Conservation (phyloP, 2,888 invertebrate genomes). For the Schizaphis graminum region DNA sequence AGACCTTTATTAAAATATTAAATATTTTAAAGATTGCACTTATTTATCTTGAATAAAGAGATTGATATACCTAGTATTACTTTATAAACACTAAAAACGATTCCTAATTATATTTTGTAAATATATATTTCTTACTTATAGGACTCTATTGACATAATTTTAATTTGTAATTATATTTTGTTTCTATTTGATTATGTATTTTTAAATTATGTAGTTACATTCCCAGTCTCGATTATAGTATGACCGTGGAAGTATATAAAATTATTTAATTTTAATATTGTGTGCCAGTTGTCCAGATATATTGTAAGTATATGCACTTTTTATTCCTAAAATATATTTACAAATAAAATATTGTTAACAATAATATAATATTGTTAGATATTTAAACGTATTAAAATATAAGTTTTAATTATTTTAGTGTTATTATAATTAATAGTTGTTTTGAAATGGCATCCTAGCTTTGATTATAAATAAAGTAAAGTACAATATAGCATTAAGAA, state of each 20-base stretch:
- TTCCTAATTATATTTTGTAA: constrained; percentile 51
- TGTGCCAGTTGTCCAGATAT: constrained; percentile 53
- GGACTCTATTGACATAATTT: constrained; percentile 26
- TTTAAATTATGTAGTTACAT: constrained; percentile 49
- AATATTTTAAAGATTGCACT: constrained; percentile 62
- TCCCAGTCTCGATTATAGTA: constrained; percentile 36
- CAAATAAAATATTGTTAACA: constrained; percentile 35
- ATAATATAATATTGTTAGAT: constrained; percentile 44
- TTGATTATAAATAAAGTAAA: constrained; percentile 60
- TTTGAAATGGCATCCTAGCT: constrained; percentile 56
- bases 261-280: constrained; percentile 45
- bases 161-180: constrained; percentile 33
- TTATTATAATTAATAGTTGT: constrained; percentile 46
- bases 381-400: constrained; percentile 33
- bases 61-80: constrained; percentile 16
- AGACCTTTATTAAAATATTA: constrained; percentile 11
- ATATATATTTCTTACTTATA: constrained; percentile 45
- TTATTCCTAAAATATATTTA: constrained; percentile 53
- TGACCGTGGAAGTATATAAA: constrained; percentile 12
- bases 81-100: constrained; percentile 26
- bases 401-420: constrained; percentile 50
- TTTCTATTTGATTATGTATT: constrained; percentile 30
- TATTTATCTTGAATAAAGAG: constrained; percentile 44
- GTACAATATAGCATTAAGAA: constrained; percentile 48
- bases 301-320: constrained; percentile 32